These are phyloP conservation scores for Sicus ferrugineus DNA, from an alignment of 2,888 invertebrate species.

Conservation along the genomic window DNA sequence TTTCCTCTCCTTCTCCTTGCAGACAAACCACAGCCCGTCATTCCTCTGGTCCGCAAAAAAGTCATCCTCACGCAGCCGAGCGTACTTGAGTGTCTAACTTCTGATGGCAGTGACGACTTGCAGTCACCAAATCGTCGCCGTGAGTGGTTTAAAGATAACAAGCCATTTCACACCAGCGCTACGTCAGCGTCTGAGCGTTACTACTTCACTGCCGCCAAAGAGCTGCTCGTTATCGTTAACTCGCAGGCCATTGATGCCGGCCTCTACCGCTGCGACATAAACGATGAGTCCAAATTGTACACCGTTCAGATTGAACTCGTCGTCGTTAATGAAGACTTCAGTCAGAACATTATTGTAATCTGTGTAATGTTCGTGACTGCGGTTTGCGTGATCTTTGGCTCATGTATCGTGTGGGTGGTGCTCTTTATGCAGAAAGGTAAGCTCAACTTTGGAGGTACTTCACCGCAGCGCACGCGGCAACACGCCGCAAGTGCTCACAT, in stretches of 20 bases:
- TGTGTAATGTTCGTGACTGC: conserved; percentile 90
- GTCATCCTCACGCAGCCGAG: conserved; percentile 82
- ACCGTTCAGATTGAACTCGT: conserved; percentile 53
- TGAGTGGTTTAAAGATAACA: conserved; percentile 85
- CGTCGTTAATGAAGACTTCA: conserved; percentile 51
- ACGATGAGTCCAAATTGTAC: conserved; percentile 68
- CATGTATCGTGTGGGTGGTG: conserved; percentile 82
- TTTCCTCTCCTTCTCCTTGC: conserved; percentile 41
- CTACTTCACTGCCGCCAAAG: conserved; percentile 86
- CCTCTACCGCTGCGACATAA: conserved; percentile 87
- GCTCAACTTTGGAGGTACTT: conserved; percentile 39
- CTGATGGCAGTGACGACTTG: conserved; percentile 67
- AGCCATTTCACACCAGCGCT: conserved; percentile 67
- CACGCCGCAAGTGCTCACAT: conserved; percentile 42
- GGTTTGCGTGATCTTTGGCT: conserved; percentile 90
- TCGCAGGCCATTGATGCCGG: conserved; percentile 82
- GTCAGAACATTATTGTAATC: conserved; percentile 66
- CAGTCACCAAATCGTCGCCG: conserved; percentile 54
- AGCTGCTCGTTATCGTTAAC: conserved; percentile 86
- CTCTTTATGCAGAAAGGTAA: conserved; percentile 53
- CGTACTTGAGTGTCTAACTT: conserved; percentile 78
- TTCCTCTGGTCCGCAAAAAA: conserved; percentile 74
- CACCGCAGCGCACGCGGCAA: background rate
- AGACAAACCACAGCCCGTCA: conserved; percentile 87
- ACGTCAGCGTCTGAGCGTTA: conserved; percentile 71